Evolutionary conservation across 2,113 vertebrate genomes (phyloP), one percentile per base, ranked within the genome.

Genomic region (Plectropomus leopardus): DNA sequence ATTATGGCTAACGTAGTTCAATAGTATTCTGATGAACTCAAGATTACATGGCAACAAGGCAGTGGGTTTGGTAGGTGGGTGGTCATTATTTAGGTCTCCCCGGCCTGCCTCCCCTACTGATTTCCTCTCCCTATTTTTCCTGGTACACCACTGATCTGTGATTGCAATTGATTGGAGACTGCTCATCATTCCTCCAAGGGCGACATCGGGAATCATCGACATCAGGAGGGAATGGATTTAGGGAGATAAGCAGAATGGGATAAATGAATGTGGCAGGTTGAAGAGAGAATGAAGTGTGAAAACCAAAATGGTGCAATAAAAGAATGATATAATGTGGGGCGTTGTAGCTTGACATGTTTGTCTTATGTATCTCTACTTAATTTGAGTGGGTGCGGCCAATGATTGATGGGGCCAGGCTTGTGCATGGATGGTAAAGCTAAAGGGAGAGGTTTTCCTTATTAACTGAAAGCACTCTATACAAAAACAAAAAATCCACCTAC

Each of bases 131-230:
- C 26, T 24, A 5, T 21, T 55, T 53, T 82, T 72, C 66, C 57
- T 24, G 45, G 74, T 71, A 36, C 66, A 66, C 77, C 80, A 70
- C 84, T 74, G 88, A 90, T 83, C 83, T 88, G 87, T 86, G 89
- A 92, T 92, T 92, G 89, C 76, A 87, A 91, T 93, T 88, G 91
- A 92, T 92, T 76, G 63, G 80, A 77, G 70, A 70, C 75, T 73
- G 66, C 82, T 84, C 76, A 78, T 88, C 88, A 79, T 84, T 92
- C 74, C 85, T 81, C 73, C 34, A 26, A 60, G 48, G 71, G 63
- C n/a, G 78, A 83, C 80, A 76, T 32, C 61, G n/a, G 69, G 78
- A 76, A 78, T 59, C 57, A 79, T 79, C 5, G 70, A 70, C 67
- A 86, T 80, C 72, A 58, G 26, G 74, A 76, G 59, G 60, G 55